Evolutionary conservation across 2,797 vertebrate species (phyloP).

Genomic region (Girardinus metallicus): DNA sequence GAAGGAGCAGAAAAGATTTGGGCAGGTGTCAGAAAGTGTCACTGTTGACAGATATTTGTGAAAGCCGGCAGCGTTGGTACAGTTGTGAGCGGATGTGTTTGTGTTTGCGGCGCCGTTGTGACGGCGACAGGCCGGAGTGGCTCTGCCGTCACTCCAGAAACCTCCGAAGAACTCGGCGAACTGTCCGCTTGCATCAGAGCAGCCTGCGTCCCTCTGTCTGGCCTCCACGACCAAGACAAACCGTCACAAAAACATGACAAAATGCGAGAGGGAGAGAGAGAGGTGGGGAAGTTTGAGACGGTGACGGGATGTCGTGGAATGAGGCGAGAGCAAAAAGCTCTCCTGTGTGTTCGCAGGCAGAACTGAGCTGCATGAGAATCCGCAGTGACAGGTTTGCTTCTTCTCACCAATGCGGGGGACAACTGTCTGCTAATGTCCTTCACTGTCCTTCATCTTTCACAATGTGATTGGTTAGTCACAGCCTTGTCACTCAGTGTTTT

Average conservation of each 20-base stretch:
- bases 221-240: conserved; percentile 54
- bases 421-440: conserved; percentile 71
- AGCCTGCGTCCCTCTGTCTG: conserved; percentile 53
- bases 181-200: conserved; percentile 71
- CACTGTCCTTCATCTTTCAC: conserved; percentile 51
- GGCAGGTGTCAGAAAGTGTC: conserved; percentile 34
- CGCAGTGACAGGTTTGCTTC: conserved; percentile 66
- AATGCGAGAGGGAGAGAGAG: conserved; percentile 32
- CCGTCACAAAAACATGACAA: conserved; percentile 60
- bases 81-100: conserved; percentile 24
- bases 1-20: conserved; percentile 29
- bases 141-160: conserved; percentile 60
- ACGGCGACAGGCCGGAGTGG: conserved; percentile 56
- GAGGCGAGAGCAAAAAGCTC: conserved; percentile 44
- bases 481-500: conserved; percentile 63
- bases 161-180: conserved; percentile 55
- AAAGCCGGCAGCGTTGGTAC: conserved; percentile 38
- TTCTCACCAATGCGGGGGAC: conserved; percentile 54
- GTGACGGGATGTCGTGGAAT: conserved; percentile 58
- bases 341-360: conserved; percentile 38
- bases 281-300: conserved; percentile 31
- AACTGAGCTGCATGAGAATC: conserved; percentile 57
- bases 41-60: conserved; percentile 45
- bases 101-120: conserved; percentile 47
- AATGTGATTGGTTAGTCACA: conserved; percentile 71